Percentiles rank a stretch among this genome's conserved stretches.
phyloP scores from a whole-genome alignment of 2,113 vertebrate genomes.

The Ophthalmolycus amberensis region DNA sequence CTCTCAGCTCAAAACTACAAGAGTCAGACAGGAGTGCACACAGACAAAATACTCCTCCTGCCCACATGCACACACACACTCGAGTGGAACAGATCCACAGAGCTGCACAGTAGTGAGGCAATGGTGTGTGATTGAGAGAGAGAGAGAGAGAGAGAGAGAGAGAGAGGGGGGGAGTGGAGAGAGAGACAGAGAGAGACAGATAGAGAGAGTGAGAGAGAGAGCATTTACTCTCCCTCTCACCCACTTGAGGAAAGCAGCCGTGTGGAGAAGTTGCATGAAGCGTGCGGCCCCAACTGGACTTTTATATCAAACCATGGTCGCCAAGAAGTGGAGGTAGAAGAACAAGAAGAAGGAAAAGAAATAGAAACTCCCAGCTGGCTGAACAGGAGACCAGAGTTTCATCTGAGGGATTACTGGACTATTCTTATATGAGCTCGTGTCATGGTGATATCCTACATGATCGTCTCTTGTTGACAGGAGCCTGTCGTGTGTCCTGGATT shows the following conservation, averaged over 20 bases:
- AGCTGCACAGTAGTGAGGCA: conserved; percentile 60
- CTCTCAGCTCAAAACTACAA: conserved; percentile 65
- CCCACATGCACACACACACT: conserved; percentile 56
- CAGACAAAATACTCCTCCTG: conserved; percentile 46
- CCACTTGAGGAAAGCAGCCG: conserved; percentile 55
- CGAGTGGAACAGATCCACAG: conserved; percentile 64
- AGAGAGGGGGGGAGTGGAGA: conserved; percentile 1
- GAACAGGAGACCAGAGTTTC: conserved; percentile 32
- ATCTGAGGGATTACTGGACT: conserved; percentile 63
- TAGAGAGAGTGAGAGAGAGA: conserved; percentile 26
- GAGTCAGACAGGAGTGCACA: conserved; percentile 61
- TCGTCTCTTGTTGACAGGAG: conserved; percentile 64
- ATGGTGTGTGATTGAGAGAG: conserved; percentile 47
- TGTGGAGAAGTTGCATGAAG: conserved; percentile 63
- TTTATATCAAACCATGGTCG: conserved; percentile 66
- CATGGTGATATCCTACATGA: conserved; percentile 64
- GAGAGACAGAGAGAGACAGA: conserved; percentile 18
- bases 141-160: conserved; percentile 10
- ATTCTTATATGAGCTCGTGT: conserved; percentile 46
- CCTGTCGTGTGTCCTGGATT: conserved; percentile 52
- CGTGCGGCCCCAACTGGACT: conserved; percentile 44
- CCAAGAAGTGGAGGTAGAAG: conserved; percentile 56
- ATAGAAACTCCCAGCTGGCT: conserved; percentile 16
- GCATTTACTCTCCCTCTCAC: conserved; percentile 30
- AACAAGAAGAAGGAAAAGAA: conserved; percentile 37